Percentiles rank a stretch among this genome's conserved stretches.
These are phyloP conservation scores for Megaleporinus macrocephalus DNA, from an alignment of 2,113 vertebrate species.

Conservation along the genomic window DNA sequence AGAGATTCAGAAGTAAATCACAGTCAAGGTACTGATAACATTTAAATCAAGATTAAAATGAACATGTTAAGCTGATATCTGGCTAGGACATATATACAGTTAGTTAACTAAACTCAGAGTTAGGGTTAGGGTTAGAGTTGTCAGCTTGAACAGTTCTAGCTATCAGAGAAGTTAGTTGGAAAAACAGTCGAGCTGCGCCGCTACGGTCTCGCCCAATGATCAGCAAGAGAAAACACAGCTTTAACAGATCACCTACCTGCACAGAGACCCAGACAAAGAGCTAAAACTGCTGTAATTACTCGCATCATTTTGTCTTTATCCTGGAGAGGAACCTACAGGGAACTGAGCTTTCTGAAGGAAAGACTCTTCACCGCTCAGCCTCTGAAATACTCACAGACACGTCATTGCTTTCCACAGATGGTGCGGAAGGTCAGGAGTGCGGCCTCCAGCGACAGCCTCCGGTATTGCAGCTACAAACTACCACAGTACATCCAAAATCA, in stretches of 20 bases:
- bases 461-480: conserved; percentile 7
- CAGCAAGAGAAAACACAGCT: neutral
- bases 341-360: conserved; percentile 26
- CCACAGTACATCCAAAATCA: too few relatives aligned
- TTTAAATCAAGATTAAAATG: too few relatives aligned
- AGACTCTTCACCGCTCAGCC: conserved; percentile 3
- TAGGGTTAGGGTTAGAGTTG: too few relatives aligned
- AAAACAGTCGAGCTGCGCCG: too few relatives aligned
- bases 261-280: conserved; percentile 42
- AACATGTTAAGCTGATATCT: too few relatives aligned
- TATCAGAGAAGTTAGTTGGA: too few relatives aligned
- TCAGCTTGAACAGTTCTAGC: too few relatives aligned
- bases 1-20: too few relatives aligned
- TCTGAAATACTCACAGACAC: conserved; percentile 52
- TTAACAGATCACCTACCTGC: neutral
- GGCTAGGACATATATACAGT: too few relatives aligned
- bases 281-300: conserved; percentile 42
- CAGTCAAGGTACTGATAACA: too few relatives aligned
- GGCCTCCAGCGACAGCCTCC: conserved; percentile 44
- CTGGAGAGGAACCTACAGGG: neutral
- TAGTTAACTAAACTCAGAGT: too few relatives aligned
- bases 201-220: neutral
- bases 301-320: conserved; percentile 34
- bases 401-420: conserved; percentile 33
- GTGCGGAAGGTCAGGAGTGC: neutral